A percentile compares a stretch with the other conserved stretches of the same genome.
phyloP scores from a whole-genome alignment of 1,140 invertebrate genomes.

The Eueides isabella region DNA sequence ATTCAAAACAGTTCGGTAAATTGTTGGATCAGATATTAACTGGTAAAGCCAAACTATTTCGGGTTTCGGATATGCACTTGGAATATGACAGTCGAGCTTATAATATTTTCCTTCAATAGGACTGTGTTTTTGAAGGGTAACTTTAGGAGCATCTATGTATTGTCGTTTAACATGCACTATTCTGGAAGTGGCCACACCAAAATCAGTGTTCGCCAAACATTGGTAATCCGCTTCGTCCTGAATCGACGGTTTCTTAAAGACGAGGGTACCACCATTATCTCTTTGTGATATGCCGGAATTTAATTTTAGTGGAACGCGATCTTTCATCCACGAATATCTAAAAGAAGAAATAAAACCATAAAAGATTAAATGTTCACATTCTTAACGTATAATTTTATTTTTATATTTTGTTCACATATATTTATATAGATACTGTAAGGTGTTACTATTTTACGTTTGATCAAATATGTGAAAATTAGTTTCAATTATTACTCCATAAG shows the following conservation, averaged over 20 bases:
- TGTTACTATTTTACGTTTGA: too few species aligned
- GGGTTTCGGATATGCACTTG: slow-evolving; percentile 61
- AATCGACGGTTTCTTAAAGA: slow-evolving; percentile 47
- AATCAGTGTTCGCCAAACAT: slow-evolving; percentile 50
- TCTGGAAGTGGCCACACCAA: slow-evolving; percentile 52
- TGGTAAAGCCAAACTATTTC: slow-evolving; percentile 57
- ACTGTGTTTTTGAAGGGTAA: slow-evolving; percentile 41
- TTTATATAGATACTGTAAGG: too few species aligned
- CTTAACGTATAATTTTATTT: too few species aligned
- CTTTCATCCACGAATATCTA: slow-evolving; percentile 47
- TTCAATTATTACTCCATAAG: too few species aligned
- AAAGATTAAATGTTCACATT: too few species aligned
- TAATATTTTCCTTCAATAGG: slow-evolving; percentile 58
- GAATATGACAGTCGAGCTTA: slow-evolving; percentile 55
- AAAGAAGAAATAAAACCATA: slow-evolving; percentile 4
- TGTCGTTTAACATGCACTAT: slow-evolving; percentile 45
- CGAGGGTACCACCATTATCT: slow-evolving; percentile 50
- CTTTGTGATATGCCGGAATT: slow-evolving; percentile 38
- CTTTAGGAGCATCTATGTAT: slow-evolving; percentile 47
- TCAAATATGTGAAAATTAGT: too few species aligned
- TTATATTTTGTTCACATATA: too few species aligned
- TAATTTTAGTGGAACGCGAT: slow-evolving; percentile 36
- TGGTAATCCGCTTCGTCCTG: slow-evolving; percentile 54
- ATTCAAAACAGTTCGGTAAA: slow-evolving; percentile 43
- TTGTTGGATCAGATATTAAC: slow-evolving; percentile 34